Base-by-base conservation (phyloP, 2,888 invertebrate genomes). In the Oscheius sp. region DNA sequence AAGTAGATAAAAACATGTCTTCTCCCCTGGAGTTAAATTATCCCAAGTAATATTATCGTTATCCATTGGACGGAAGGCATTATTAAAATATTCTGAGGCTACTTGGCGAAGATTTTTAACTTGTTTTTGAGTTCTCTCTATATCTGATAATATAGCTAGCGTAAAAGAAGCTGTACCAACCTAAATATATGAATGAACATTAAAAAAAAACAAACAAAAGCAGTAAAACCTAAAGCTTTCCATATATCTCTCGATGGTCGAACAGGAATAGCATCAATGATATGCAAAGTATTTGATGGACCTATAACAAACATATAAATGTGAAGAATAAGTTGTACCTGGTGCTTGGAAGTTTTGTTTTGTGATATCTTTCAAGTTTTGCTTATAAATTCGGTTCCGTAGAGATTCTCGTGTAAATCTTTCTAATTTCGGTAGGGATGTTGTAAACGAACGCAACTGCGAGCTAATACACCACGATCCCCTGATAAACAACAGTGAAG, bases 191-290 rank as follows among this genome's bases (percentile, higher is more conserved):
- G 20, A 45, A 50, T 17, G n/a, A 26, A 28, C 26, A 1, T 41
- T 5, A 59, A 14, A n/a, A 51, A 2, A 65, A 32, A 38, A 70
- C 77, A 59, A 32, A 80, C 80, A 24, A 50, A 71, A 20, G 64
- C 73, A 14, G 81, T 77, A 50, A 82, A 80, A 17, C 71, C 78
- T 6, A 77, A 54, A 28, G 75, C 75, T 44, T 73, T 75, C 72
- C 67, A 70, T 33, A 80, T 45, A 67, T 81, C 68, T 59, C 45
- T 66, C 33, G 30, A 17, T 5, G 80, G 79, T 17, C 81, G 74
- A n/a, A 80, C 51, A 9, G 80, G 71, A 14, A 82, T 70, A 9
- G 67, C 56, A 71, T 80, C 80, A 6, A 74, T 41, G 12, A 30
- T 41, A n/a, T 50, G 41, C 12, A 38, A 51, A 30, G 28, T 9